Evolutionary conservation across 2,888 invertebrate genomes (phyloP), one percentile per base, ranked within the genome.

Genomic region (Acanthosepion lycidas): DNA sequence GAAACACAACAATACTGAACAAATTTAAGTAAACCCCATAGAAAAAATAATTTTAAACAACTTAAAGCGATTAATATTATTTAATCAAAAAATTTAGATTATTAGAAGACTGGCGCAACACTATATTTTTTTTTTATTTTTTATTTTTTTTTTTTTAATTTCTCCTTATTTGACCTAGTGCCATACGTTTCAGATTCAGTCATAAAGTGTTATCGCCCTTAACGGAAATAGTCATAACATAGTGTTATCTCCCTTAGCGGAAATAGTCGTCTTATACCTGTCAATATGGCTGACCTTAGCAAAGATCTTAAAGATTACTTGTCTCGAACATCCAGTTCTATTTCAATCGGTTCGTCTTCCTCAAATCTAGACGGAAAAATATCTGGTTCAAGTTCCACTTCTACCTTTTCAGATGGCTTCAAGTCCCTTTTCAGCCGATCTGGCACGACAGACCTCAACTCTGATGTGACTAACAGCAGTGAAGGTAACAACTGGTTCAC

Each of bases 401-500:
- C 92, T 26, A 42, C 94, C 20, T 94, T 95, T n/a, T 33, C 92
- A 26, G 91, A 95, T 49, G 95, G 95, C 28, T 94, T 94, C 18
- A 93, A 93, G 4, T 95, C 95, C 20, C 94, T 95, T n/a, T 95
- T 95, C 42, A 95, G 95, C 64, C 95, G 95, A 95, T 95, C 95
- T 6, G 95, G 95, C 20, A 94, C 94, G 59, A 92, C 92, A 48
- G 95, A 95, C 78, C 94, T 78, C 33, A 95, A 94, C 8, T 95
- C 95, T 53, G 95, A 95, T n/a, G 94, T 94, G 53, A 91, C 95
- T 42, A 95, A 95, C 3, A 96, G 96, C 48, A 97, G 97, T 95
- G 95, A 95, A 5, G 96, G 96, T 49, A 97, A 97, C 95, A 96
- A 96, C 53, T 97, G 97, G 97, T 97, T 97, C 95, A 95, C 96